A percentile compares a stretch with the other conserved stretches of the same genome.
Conservation (phyloP, 1,140 invertebrate genomes). For the Himalopsyche phryganea region DNA sequence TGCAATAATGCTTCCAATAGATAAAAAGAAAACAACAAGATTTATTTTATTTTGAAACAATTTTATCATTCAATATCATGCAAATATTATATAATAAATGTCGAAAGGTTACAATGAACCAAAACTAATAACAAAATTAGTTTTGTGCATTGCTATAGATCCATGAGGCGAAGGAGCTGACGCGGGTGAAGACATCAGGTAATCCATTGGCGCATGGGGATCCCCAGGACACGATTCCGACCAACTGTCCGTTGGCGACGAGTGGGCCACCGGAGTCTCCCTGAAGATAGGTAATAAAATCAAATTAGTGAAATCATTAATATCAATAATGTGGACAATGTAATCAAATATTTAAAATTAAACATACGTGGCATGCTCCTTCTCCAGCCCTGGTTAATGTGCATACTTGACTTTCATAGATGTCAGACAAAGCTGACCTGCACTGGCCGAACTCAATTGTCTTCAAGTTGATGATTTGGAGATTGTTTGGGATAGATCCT, state of each 20-base stretch:
- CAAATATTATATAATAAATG: too few relatives aligned
- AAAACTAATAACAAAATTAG: too few relatives aligned
- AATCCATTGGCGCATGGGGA: conserved; percentile 53
- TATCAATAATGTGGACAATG: neutral
- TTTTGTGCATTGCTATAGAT: conserved; percentile 25
- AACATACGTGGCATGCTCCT: conserved; percentile 52
- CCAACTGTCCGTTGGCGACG: conserved; percentile 39
- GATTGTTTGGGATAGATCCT: conserved; percentile 40
- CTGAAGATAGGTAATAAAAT: conserved; percentile 21
- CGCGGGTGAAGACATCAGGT: conserved; percentile 62
- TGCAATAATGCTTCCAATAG: too few relatives aligned
- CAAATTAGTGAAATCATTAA: neutral
- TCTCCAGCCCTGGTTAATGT: conserved; percentile 57
- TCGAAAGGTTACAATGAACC: too few relatives aligned
- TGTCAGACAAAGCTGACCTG: conserved; percentile 32
- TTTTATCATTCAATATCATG: too few relatives aligned
- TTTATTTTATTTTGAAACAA: too few relatives aligned
- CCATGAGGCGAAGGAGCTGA: conserved; percentile 47
- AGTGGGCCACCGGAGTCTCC: conserved; percentile 48
- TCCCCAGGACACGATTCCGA: conserved; percentile 58
- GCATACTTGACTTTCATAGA: conserved; percentile 52
- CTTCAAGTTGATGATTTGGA: conserved; percentile 47
- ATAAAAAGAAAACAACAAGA: too few relatives aligned
- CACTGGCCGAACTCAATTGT: conserved; percentile 43
- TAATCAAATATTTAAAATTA: neutral